Percentiles rank a stretch among this genome's conserved stretches.
These are phyloP conservation scores for Otis tarda DNA, from an alignment of 2,113 vertebrate genomes.

Conservation along the genomic window DNA sequence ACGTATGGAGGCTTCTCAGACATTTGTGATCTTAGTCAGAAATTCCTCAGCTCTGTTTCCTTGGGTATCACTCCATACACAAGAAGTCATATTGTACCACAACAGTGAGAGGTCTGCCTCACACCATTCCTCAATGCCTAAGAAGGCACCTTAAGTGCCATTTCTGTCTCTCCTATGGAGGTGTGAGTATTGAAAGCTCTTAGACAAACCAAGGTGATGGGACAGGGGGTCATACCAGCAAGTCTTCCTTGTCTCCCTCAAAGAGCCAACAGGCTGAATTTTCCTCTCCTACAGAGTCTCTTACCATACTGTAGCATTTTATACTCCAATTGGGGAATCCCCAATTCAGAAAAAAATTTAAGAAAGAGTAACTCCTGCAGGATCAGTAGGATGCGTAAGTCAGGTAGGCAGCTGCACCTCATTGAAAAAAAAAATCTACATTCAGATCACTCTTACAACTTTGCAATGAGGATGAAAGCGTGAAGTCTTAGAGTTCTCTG, in stretches of 20 bases:
- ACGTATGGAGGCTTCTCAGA: fast-evolving
- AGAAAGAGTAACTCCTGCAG: background rate
- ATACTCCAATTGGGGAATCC: background rate
- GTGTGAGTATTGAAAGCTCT: background rate
- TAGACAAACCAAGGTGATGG: background rate
- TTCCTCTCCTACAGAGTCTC: background rate
- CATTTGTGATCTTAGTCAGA: background rate
- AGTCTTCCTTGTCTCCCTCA: background rate
- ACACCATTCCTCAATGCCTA: background rate
- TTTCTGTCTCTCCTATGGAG: background rate
- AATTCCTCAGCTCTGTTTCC: background rate
- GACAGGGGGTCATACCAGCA: background rate
- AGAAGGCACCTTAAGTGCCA: background rate
- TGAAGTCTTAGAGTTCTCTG: background rate
- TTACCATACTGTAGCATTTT: background rate
- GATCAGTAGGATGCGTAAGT: background rate
- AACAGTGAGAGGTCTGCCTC: background rate
- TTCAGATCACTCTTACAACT: background rate
- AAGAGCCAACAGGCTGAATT: background rate
- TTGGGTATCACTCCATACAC: background rate
- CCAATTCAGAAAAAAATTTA: background rate
- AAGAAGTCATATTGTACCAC: background rate
- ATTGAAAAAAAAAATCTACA: background rate
- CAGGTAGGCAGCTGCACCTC: background rate
- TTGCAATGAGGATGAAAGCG: background rate